Conservation (phyloP, 2,113 vertebrate genomes). For the Prionailurus bengalensis region DNA sequence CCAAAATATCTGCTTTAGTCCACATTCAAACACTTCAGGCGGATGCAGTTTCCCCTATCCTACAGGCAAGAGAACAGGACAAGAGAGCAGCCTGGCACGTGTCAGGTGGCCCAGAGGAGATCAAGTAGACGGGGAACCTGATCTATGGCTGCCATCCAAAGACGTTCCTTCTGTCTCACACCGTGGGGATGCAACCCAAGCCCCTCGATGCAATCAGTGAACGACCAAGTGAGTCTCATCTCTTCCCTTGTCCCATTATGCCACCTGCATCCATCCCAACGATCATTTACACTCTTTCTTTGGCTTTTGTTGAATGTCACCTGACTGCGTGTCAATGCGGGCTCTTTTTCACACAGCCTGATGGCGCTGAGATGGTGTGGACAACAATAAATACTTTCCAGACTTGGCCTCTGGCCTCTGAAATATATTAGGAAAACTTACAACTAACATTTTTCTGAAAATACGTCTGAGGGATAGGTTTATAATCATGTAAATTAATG, state of each 20-base stretch:
- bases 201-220: no score
- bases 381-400: neutral
- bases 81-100: neutral
- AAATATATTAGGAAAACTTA: neutral
- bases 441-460: neutral
- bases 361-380: neutral
- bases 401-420: neutral
- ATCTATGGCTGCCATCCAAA: neutral
- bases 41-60: neutral
- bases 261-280: neutral
- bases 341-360: neutral
- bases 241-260: no score
- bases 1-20: neutral
- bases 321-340: neutral
- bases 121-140: neutral
- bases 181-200: neutral
- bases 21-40: neutral
- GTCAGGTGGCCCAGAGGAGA: neutral
- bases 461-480: neutral
- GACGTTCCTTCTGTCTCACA: no score
- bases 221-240: neutral
- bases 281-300: neutral
- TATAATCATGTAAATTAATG: neutral
- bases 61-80: neutral
- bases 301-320: neutral